Evolutionary conservation across 1,140 invertebrate species (phyloP), one percentile per base, ranked within the genome.

Genomic region (Branchinecta lindahli): DNA sequence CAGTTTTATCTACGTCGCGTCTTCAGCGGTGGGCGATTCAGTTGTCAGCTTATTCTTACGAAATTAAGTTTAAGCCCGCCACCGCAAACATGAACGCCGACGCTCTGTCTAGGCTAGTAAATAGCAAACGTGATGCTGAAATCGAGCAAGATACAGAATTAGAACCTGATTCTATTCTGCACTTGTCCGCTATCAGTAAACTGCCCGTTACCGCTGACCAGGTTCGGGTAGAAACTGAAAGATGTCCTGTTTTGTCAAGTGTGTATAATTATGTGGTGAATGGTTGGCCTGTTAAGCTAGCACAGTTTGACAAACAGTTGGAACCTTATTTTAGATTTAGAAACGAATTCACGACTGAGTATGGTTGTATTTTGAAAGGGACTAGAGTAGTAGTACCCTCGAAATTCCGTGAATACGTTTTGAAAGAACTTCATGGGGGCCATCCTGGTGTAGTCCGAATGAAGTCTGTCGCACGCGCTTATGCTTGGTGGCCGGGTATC

Each of bases 361-460:
- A 45, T 0, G 72, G 66, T 66, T 76, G 73, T 70, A 9, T 78
- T 8, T 66, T 78, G 8, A 65, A 74, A 69, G 75, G 74, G 2
- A 70, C 77, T 68, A 33, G 75, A 67, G 75, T 76, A 2, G 68
- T 82, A 8, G 77, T 83, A 33, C 82, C 83, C 45, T 75, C 79
- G 73, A 68, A 46, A 20, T 70, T 80, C 52, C 76, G 75, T 66
- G 20, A 72, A 10, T 46, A 74, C 68, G 73, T 82, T 9, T 70
- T 82, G 7, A 68, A 78, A 45, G 74, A 78, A 69, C 71, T 83
- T 15, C 82, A 84, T 75, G 67, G 70, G 10, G 79, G 77, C 6
- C 83, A 85, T 73, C 77, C 78, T 6, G 82, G 83, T 7, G 79
- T 83, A 8, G 78, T 78, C 0, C 76, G 75, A 0, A 85, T 85